phyloP scores from a whole-genome alignment of 2,113 vertebrate species.

The Aramus guarauna region DNA sequence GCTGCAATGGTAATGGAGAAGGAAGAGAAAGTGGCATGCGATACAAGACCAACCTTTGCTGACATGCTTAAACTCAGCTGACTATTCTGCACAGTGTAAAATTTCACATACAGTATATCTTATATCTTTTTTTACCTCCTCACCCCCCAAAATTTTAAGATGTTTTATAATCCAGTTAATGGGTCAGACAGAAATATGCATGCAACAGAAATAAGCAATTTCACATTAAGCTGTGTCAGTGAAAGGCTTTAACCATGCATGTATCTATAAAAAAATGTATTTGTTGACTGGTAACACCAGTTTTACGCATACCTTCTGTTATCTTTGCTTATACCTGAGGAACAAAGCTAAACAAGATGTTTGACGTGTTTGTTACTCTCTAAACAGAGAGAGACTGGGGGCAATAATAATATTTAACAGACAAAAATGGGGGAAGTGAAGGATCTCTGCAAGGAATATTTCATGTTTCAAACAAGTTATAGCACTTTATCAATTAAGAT shows the following conservation, averaged over 20 bases:
- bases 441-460: not conserved
- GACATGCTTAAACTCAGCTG: not conserved
- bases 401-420: not conserved
- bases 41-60: not conserved
- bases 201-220: not conserved
- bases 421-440: not conserved
- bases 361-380: not conserved
- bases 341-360: not conserved
- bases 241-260: not conserved
- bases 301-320: not conserved
- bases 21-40: not conserved
- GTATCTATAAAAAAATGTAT: not conserved
- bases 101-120: not conserved
- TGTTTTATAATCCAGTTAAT: not conserved
- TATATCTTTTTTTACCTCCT: not conserved
- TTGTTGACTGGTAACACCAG: not conserved
- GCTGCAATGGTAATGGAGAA: not conserved
- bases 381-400: not conserved
- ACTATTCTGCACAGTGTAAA: not conserved
- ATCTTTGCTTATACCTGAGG: not conserved
- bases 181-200: not conserved
- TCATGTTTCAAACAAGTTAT: not conserved
- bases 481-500: not conserved
- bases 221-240: not conserved
- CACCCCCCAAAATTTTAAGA: accelerated